Percentiles rank a stretch among this genome's conserved stretches.
Evolutionary conservation across 2,888 invertebrate genomes (phyloP).

Genomic region (Zaprionus bogoriensis): DNA sequence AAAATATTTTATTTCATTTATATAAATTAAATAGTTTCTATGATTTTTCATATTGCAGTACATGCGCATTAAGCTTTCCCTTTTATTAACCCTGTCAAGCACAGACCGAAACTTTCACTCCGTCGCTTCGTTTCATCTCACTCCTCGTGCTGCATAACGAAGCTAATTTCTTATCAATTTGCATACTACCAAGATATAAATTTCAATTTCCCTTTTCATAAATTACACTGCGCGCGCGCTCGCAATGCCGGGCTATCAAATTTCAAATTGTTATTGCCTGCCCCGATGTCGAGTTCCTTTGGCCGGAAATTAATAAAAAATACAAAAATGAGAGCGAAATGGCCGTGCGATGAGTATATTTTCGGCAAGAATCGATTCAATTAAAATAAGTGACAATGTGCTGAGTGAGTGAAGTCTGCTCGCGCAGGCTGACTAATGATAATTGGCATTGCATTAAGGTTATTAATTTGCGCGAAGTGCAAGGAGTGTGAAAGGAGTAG

Average conservation of each 20-base stretch:
- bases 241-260: conserved; percentile 44
- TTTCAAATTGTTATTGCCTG: conserved; percentile 45
- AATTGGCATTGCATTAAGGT: conserved; percentile 74
- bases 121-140: neutral
- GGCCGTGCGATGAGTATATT: neutral
- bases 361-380: conserved; percentile 57
- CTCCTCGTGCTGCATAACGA: neutral
- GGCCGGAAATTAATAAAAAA: conserved; percentile 64
- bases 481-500: too few relatives aligned
- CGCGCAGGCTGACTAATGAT: conserved; percentile 55
- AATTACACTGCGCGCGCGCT: conserved; percentile 4
- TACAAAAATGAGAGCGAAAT: conserved; percentile 3
- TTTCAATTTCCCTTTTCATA: conserved; percentile 62
- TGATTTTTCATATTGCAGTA: too few relatives aligned
- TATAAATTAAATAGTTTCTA: too few relatives aligned
- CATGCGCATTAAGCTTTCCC: too few relatives aligned
- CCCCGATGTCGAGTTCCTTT: conserved; percentile 55
- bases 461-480: conserved; percentile 59
- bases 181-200: conserved; percentile 48
- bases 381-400: conserved; percentile 72
- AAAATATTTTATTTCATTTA: too few relatives aligned
- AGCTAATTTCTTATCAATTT: conserved; percentile 27
- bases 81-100: too few relatives aligned
- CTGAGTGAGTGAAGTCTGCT: conserved; percentile 27
- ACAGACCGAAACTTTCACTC: neutral